Evolutionary conservation across 1,140 invertebrate genomes (phyloP).

Genomic region (Drosophila ironensis): DNA sequence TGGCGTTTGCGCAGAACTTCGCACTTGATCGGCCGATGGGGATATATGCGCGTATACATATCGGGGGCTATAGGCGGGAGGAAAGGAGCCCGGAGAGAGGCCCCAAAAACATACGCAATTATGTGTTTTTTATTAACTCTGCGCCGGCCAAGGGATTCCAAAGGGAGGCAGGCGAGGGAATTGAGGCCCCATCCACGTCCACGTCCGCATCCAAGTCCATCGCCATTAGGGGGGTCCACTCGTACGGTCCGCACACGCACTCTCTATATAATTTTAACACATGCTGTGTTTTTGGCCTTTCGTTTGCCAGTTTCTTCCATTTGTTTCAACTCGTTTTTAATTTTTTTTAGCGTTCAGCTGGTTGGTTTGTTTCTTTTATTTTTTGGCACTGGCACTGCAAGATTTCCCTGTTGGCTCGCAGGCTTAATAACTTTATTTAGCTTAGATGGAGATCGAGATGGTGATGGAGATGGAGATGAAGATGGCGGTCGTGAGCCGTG

Average conservation of each 20-base stretch:
- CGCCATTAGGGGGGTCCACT: slow-evolving; percentile 69
- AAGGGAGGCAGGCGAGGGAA: background rate
- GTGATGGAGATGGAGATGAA: slow-evolving; percentile 15
- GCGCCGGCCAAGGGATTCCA: background rate
- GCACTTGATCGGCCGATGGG: slow-evolving; percentile 56
- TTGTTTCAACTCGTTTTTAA: slow-evolving; percentile 4
- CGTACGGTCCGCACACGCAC: slow-evolving; percentile 66
- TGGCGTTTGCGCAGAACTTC: slow-evolving; percentile 80
- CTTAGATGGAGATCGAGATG: slow-evolving; percentile 51
- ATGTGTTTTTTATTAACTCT: slow-evolving; percentile 78
- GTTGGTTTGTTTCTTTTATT: slow-evolving; percentile 10
- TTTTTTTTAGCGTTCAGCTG: background rate
- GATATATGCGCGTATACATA: background rate
- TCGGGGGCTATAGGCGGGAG: background rate
- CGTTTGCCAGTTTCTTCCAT: slow-evolving; percentile 7
- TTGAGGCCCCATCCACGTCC: background rate
- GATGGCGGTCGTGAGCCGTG: slow-evolving; percentile 35
- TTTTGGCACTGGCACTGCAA: slow-evolving; percentile 54
- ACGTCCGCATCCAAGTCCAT: slow-evolving; percentile 14
- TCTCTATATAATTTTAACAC: slow-evolving; percentile 80
- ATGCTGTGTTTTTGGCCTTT: slow-evolving; percentile 73
- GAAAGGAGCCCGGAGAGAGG: slow-evolving; percentile 11
- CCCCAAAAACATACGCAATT: slow-evolving; percentile 73
- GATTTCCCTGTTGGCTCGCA: slow-evolving; percentile 52
- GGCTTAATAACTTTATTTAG: slow-evolving; percentile 78